Conservation (phyloP, 2,888 invertebrate species). For the Galerucella pusilla region DNA sequence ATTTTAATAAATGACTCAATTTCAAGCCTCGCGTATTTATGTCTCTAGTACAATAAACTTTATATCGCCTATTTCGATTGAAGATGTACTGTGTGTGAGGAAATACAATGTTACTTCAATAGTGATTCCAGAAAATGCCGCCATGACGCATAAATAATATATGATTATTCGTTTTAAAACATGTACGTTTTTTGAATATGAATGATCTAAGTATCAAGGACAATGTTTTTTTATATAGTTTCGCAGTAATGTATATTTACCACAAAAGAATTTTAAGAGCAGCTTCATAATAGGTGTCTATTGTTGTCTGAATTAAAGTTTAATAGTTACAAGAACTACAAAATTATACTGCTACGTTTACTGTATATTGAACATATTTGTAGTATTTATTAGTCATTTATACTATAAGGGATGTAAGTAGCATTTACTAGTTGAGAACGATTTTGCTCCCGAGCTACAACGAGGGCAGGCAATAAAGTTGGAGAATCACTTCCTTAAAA, state of each 20-base stretch:
- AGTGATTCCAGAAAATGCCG: slow-evolving; percentile 31
- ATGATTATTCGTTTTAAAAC: slow-evolving; percentile 44
- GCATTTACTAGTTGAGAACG: no score
- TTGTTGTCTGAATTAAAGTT: slow-evolving; percentile 31
- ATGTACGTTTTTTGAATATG: slow-evolving; percentile 36
- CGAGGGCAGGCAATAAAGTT: no score
- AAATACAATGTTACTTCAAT: slow-evolving; percentile 21
- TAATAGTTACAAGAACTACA: slow-evolving; percentile 15
- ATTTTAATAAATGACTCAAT: no score
- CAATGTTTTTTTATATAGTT: slow-evolving; percentile 32
- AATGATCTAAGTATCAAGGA: slow-evolving; percentile 37
- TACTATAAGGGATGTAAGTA: no score
- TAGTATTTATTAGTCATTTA: neutral
- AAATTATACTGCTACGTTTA: neutral
- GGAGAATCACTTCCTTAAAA: no score
- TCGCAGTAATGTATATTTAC: slow-evolving; percentile 30
- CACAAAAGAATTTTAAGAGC: slow-evolving; percentile 17
- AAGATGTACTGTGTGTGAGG: neutral
- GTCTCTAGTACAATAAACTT: neutral
- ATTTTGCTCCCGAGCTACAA: no score
- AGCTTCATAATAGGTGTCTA: slow-evolving; percentile 15
- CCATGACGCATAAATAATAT: slow-evolving; percentile 38
- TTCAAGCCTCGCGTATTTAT: neutral
- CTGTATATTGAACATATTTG: neutral
- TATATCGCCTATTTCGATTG: neutral